Base-by-base conservation (phyloP, 2,797 vertebrate genomes). In the Macrochelys suwanniensis region DNA sequence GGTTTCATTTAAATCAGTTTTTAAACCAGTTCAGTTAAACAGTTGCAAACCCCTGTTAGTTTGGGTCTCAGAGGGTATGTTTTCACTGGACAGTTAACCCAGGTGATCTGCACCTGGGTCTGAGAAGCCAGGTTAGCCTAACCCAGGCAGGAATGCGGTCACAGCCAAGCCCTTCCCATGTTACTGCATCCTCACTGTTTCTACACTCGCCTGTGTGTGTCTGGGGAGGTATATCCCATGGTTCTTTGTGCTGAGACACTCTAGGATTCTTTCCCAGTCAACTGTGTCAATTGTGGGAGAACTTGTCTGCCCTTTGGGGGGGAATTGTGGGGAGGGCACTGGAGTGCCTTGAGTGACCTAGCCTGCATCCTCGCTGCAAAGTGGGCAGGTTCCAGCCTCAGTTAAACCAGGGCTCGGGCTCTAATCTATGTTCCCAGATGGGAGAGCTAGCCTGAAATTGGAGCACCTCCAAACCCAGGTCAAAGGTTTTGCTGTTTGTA, bases 1-100 rank as follows among this genome's bases (percentile, higher is more conserved):
- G 45, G 68, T 97, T 96, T 85, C 85, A 78, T 93, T 96, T 92
- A 94, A 96, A 87, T 89, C 33, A 16, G 5, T 5, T n/a, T 91
- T 93, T 97, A 92, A 93, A 92, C 59, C 51, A 59, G 50, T 57
- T 54, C 17, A 89, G 51, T 82, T 89, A 59, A 96, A 92, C 37
- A 33, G 23, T 13, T 88, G 42, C 8, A 82, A 94, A 26, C 49
- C 28, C 56, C 91, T 93, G 82, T 88, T 96, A 88, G 83, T 96
- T 96, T 0, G 0, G 0, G 54, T 87, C 93, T 95, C 92, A 94
- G 57, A 31, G 21, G n/a, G 19, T 11, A 37, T 11, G n/a, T 23
- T 37, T 23, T 42, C 19, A 42, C 19, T 71, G 17, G 21, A 21
- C n/a, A 42, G n/a, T 6, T 37, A n/a, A 42, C 17, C 65, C n/a